These are phyloP conservation scores for Proctacanthus coquilletti DNA, from an alignment of 1,140 invertebrate genomes.

Conservation along the genomic window DNA sequence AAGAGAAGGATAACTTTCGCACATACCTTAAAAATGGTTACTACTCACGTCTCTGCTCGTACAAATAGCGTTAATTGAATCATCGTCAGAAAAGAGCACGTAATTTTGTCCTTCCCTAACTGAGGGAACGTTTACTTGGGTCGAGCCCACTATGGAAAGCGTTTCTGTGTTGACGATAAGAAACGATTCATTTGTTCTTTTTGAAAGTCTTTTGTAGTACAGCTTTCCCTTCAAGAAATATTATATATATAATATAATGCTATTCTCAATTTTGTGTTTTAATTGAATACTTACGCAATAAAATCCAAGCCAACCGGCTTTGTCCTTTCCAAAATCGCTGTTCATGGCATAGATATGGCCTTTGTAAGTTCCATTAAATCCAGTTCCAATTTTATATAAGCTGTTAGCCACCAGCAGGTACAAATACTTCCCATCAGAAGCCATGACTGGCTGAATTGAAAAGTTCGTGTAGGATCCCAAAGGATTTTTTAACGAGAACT, in stretches of 20 bases:
- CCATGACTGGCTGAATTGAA: slow-evolving; percentile 40
- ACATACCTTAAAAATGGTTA: not conserved
- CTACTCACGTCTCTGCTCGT: slow-evolving; percentile 25
- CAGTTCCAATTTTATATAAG: slow-evolving; percentile 80
- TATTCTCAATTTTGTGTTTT: not conserved
- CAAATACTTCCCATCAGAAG: slow-evolving; percentile 76
- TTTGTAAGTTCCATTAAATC: slow-evolving; percentile 77
- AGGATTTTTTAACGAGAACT: slow-evolving; percentile 14
- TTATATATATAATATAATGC: slow-evolving; percentile 5
- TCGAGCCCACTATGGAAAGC: slow-evolving; percentile 17
- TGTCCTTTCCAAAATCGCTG: slow-evolving; percentile 56
- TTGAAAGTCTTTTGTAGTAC: slow-evolving; percentile 23
- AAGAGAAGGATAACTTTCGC: not conserved
- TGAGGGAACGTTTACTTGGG: slow-evolving; percentile 20
- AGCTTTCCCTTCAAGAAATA: slow-evolving; percentile 14
- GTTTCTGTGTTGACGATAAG: slow-evolving; percentile 25
- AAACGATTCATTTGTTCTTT: slow-evolving; percentile 20
- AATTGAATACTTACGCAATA: slow-evolving; percentile 47
- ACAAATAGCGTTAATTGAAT: slow-evolving; percentile 28
- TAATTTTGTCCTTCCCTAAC: slow-evolving; percentile 26
- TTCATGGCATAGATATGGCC: slow-evolving; percentile 71
- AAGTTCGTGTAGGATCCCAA: not conserved
- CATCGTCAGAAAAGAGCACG: slow-evolving; percentile 27
- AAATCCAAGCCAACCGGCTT: slow-evolving; percentile 68
- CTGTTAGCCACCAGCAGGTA: slow-evolving; percentile 68